phyloP scores from a whole-genome alignment of 2,797 vertebrate species.

The Staurois parvus region DNA sequence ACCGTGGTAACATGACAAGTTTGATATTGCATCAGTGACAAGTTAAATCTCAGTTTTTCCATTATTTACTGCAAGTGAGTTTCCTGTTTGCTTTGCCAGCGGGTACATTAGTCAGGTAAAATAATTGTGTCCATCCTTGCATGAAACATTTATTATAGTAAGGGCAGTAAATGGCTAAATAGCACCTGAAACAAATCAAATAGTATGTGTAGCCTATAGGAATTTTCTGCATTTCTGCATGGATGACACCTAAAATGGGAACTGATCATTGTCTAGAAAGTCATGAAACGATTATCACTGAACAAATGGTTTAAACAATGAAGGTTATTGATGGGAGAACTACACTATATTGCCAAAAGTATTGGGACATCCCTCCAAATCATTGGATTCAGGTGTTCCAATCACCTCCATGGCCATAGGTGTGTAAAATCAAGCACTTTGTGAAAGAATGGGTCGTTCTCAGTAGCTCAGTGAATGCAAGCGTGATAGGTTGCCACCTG shows the following conservation, averaged over 20 bases:
- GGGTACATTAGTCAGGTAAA: slow-evolving; percentile 23
- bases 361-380: too few relatives aligned
- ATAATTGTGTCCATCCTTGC: slow-evolving; percentile 3
- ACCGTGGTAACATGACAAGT: neutral
- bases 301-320: neutral
- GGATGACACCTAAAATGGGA: neutral
- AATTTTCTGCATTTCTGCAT: neutral
- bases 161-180: neutral
- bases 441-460: too few relatives aligned
- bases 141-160: slow-evolving; percentile 9
- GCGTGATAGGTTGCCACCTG: too few relatives aligned
- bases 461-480: too few relatives aligned
- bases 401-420: too few relatives aligned
- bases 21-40: neutral
- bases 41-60: neutral
- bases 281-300: too few relatives aligned
- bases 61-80: slow-evolving; percentile 5
- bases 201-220: neutral
- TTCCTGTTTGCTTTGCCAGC: slow-evolving; percentile 8
- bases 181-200: neutral
- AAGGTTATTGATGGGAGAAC: too few relatives aligned
- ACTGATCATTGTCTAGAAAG: neutral
- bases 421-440: too few relatives aligned
- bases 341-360: too few relatives aligned
- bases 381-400: too few relatives aligned